Percentiles rank a stretch among this genome's conserved stretches.
phyloP scores from a whole-genome alignment of 2,888 invertebrate genomes.

The Agrotis clavis region DNA sequence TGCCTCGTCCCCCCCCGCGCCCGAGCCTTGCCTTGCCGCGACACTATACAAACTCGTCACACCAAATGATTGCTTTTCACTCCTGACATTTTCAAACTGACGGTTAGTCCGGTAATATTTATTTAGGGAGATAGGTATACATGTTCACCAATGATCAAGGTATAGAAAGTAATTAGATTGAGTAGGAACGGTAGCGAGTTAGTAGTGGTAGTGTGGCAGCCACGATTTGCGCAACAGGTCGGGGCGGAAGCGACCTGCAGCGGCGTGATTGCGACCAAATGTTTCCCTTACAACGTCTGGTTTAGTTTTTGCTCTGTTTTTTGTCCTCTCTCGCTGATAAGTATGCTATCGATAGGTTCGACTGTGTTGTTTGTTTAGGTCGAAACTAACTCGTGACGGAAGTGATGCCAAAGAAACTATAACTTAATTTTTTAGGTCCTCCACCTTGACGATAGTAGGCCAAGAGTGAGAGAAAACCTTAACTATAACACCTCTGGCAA shows the following conservation, averaged over 20 bases:
- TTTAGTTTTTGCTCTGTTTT: slow-evolving; percentile 87
- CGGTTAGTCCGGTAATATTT: slow-evolving; percentile 44
- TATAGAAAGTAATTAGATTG: slow-evolving; percentile 64
- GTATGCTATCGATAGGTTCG: slow-evolving; percentile 90
- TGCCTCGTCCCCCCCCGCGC: slow-evolving; percentile 60
- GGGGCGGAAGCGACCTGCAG: slow-evolving; percentile 91
- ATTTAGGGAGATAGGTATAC: slow-evolving; percentile 28
- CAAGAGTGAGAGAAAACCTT: slow-evolving; percentile 6
- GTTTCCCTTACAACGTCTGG: slow-evolving; percentile 88
- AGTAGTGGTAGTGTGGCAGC: slow-evolving; percentile 58
- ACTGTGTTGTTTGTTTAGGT: slow-evolving; percentile 86
- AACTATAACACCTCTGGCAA: neutral
- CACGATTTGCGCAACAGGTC: slow-evolving; percentile 90
- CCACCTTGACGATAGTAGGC: slow-evolving; percentile 45
- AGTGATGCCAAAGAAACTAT: slow-evolving; percentile 76
- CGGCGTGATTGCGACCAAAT: slow-evolving; percentile 90
- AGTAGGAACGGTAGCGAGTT: slow-evolving; percentile 37
- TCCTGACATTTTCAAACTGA: slow-evolving; percentile 55
- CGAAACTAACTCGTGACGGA: slow-evolving; percentile 84
- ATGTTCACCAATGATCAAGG: slow-evolving; percentile 36
- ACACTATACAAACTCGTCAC: slow-evolving; percentile 69
- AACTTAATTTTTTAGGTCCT: slow-evolving; percentile 45
- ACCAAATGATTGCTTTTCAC: slow-evolving; percentile 64
- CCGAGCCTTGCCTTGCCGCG: slow-evolving; percentile 51
- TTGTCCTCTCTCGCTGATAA: slow-evolving; percentile 86